Conservation (phyloP, 2,113 vertebrate genomes). For the Martes martes region DNA sequence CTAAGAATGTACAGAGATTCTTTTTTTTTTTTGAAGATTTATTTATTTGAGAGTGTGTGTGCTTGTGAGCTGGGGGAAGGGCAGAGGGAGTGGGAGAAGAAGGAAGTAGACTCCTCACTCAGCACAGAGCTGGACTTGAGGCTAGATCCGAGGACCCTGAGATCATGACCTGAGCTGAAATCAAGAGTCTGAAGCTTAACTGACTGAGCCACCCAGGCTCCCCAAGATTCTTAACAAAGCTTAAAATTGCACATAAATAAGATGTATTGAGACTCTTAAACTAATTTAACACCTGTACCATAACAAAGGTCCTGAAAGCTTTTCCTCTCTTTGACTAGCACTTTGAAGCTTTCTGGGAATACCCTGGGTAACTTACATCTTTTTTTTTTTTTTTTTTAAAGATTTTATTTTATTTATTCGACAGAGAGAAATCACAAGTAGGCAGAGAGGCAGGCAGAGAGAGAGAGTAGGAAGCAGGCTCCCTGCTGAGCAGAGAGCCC, state of each 20-base stretch:
- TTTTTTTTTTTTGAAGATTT: not conserved
- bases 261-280: not conserved
- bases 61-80: not conserved
- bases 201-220: not conserved
- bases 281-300: not conserved
- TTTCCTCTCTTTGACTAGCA: not conserved
- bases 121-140: not conserved
- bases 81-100: not conserved
- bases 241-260: not conserved
- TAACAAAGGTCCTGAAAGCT: not conserved
- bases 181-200: not conserved
- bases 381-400: too few relatives aligned
- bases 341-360: not conserved
- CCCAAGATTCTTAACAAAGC: slow-evolving; percentile 9
- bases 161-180: not conserved
- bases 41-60: not conserved
- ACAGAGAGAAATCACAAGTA: too few relatives aligned
- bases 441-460: too few relatives aligned
- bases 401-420: too few relatives aligned
- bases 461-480: too few relatives aligned
- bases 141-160: not conserved
- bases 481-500: too few relatives aligned
- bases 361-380: not conserved
- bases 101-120: not conserved
- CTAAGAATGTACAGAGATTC: not conserved